phyloP scores from a whole-genome alignment of 2,888 invertebrate genomes.

The Phasia obesa region DNA sequence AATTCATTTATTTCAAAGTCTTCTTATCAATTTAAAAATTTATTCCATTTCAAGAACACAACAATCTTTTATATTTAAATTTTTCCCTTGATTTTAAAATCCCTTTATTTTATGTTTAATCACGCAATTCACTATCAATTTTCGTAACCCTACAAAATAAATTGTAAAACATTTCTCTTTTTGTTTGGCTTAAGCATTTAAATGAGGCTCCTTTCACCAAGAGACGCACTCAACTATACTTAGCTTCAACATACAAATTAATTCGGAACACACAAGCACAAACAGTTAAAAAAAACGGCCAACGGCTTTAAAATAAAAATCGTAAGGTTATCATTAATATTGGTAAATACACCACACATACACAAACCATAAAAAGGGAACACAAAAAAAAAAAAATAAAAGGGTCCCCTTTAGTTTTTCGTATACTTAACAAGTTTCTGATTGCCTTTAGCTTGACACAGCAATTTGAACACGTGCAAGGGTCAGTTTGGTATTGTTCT shows the following conservation, averaged over 20 bases:
- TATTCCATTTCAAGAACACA: no score
- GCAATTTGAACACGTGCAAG: constrained; percentile 79
- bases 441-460: constrained; percentile 59
- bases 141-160: constrained; percentile 32
- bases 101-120: constrained; percentile 37
- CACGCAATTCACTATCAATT: constrained; percentile 40
- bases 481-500: constrained; percentile 73
- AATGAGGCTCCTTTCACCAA: constrained; percentile 34
- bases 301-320: constrained; percentile 38
- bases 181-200: neutral
- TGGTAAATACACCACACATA: no score
- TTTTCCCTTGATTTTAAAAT: constrained; percentile 2
- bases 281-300: constrained; percentile 1
- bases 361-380: constrained; percentile 9
- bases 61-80: no score
- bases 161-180: constrained; percentile 12
- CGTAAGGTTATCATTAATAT: constrained; percentile 42
- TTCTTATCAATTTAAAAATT: no score
- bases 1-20: no score
- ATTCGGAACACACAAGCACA: neutral
- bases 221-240: neutral
- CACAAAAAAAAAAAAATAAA: constrained; percentile 13
- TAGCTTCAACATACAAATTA: no score
- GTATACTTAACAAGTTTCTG: constrained; percentile 29
- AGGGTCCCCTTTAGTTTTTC: constrained; percentile 40